Evolutionary conservation across 1,140 invertebrate genomes (phyloP), one percentile per base, ranked within the genome.

Genomic region (Drosophila sturtevanti): DNA sequence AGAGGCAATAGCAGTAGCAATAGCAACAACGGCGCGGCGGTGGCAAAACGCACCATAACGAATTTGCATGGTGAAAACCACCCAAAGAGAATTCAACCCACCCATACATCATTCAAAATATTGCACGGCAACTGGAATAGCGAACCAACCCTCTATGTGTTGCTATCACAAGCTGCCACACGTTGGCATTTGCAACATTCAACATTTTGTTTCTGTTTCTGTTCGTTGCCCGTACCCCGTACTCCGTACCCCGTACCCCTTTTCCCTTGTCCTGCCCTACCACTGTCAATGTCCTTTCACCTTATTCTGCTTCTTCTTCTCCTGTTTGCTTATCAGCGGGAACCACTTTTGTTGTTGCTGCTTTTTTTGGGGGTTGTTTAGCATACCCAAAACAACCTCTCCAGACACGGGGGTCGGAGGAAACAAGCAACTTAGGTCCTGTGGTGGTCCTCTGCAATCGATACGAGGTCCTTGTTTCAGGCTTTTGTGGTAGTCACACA

Each of bases 141-240:
- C 11, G 24, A 62, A 54, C 60, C 73, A 60, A 77, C 74, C 73
- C 66, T 35, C 73, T 60, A 21, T 62, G 44, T 35, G 58, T 61
- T 70, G 81, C 81, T 86, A 86, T 86, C 82, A 87, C 79, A 86
- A 82, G 82, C 82, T 87, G 82, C 82, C 82, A 86, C 82, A 86
- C 82, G 84, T 86, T 87, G 81, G 68, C 79, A 87, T 77, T 89
- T 75, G 66, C 74, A 77, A 77, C 73, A 70, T 77, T 86, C 82
- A 87, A 87, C 82, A 87, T 87, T 87, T 84, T 82, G 76, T 82
- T 78, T 59, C 41, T 60, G 63, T 51, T 68, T 58, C 54, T 74
- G 55, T 37, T 65, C 27, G 27, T 31, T 6, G 5, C 27, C 5
- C 27, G 27, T 31, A 0, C 27, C 27, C 24, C 24, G 24, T 24